Evolutionary conservation across 1,140 invertebrate genomes (phyloP), one percentile per base, ranked within the genome.

Genomic region (Manduca sexta): DNA sequence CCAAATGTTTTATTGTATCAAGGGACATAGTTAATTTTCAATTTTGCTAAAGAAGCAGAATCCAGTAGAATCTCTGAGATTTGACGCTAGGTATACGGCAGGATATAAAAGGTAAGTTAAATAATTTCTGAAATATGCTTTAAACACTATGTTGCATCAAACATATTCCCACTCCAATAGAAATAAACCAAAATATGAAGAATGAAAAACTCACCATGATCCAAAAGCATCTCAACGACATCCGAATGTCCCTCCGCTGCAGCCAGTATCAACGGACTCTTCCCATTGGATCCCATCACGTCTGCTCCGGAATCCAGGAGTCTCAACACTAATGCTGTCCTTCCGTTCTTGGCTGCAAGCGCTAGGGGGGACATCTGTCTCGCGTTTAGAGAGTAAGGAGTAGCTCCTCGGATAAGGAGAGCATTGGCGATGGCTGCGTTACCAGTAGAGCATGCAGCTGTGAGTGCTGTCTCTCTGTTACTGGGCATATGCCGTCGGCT

Each of bases 171-270:
- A 21, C 21, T 8, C 8, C 8, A 8, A 26, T 3, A 8, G 3
- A 21, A 5, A 26, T 26, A 5, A 26, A 8, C 4, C 8, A 5
- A 8, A 26, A 8, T 3, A 1, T 26, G 21, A 26, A 26, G 4
- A 26, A 26, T n/a, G 8, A 26, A 26, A 29, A 13, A 61, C 58
- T 80, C 63, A 92, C 93, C 94, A 88, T 93, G 94, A 59, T 93
- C 91, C 3, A 98, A 85, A 6, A 99, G 88, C 54, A 98, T 87
- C 53, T 98, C 95, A 16, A 98, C 89, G 3, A 98, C 88, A 53
- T 92, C 94, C 39, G 94, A 89, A 69, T 98, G 96, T 0, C 97
- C 97, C 81, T 98, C 95, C 16, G 93, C 91, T 0, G 97, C 94
- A 2, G 97, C 97, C 8, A 98, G 85, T 88, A 98, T 97, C 5